phyloP scores from a whole-genome alignment of 2,888 invertebrate genomes.

The Platycheirus rosarum region DNA sequence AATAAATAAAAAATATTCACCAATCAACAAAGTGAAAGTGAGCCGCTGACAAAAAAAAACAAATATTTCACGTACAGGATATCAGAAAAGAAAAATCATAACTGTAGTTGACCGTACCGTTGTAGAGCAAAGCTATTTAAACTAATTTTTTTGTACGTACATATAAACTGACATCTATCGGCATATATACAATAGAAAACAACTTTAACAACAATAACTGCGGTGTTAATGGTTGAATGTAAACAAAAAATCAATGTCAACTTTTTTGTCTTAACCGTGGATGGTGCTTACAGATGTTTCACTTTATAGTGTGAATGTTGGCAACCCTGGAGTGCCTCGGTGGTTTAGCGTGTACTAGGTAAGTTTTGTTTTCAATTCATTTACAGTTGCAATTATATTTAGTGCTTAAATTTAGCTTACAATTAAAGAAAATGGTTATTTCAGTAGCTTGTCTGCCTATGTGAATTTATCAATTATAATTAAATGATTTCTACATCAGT shows the following conservation, averaged over 20 bases:
- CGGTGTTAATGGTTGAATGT: slow-evolving; percentile 42
- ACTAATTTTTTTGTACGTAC: not conserved
- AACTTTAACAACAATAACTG: slow-evolving; percentile 16
- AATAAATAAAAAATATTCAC: slow-evolving; percentile 41
- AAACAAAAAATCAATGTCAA: slow-evolving; percentile 46
- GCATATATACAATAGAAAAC: slow-evolving; percentile 14
- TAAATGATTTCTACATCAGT: no score
- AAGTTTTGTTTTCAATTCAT: slow-evolving; percentile 75
- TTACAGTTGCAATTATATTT: no score
- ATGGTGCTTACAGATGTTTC: slow-evolving; percentile 75
- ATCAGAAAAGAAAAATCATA: slow-evolving; percentile 36
- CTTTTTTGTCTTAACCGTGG: slow-evolving; percentile 56
- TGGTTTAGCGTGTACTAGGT: slow-evolving; percentile 83
- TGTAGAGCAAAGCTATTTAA: slow-evolving; percentile 35
- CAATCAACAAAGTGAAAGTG: slow-evolving; percentile 39
- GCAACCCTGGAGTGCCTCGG: slow-evolving; percentile 84
- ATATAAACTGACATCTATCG: not conserved
- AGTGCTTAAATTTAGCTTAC: no score
- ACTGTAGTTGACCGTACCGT: slow-evolving; percentile 17
- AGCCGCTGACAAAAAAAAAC: slow-evolving; percentile 11
- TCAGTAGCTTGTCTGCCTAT: no score
- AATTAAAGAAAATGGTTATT: no score
- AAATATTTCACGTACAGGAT: slow-evolving; percentile 61
- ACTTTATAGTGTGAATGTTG: slow-evolving; percentile 82
- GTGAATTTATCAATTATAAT: no score